Conservation (phyloP, 2,797 vertebrate species). For the Aphelocoma californica region DNA sequence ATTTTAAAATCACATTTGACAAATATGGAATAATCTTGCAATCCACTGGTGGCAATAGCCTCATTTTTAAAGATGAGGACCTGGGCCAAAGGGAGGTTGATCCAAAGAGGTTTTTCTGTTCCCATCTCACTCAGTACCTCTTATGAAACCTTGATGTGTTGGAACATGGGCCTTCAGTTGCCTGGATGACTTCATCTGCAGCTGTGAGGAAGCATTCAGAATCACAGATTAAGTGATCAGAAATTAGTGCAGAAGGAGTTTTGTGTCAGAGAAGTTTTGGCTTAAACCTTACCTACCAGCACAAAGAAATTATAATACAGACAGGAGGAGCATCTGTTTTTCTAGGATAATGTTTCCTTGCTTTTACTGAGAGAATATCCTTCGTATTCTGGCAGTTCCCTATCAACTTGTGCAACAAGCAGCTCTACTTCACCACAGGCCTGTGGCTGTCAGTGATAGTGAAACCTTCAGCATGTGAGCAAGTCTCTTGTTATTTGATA, state of each 20-base stretch:
- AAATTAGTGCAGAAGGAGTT: not conserved
- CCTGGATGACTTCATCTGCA: not conserved
- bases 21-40: not conserved
- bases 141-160: not conserved
- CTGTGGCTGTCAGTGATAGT: not conserved
- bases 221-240: not conserved
- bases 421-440: not conserved
- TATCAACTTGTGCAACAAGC: slow-evolving; percentile 9
- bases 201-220: not conserved
- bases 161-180: not conserved
- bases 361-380: not conserved
- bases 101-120: not conserved
- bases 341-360: not conserved
- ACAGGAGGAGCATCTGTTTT: not conserved
- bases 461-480: not conserved
- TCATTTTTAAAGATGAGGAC: not conserved
- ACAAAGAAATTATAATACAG: not conserved
- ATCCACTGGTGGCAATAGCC: not conserved
- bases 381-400: not conserved
- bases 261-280: not conserved
- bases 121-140: not conserved
- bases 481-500: not conserved
- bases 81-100: not conserved
- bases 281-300: not conserved
- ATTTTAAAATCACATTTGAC: not conserved